These are phyloP conservation scores for Acanthopleura granulata DNA, from an alignment of 2,888 invertebrate genomes.

Conservation along the genomic window DNA sequence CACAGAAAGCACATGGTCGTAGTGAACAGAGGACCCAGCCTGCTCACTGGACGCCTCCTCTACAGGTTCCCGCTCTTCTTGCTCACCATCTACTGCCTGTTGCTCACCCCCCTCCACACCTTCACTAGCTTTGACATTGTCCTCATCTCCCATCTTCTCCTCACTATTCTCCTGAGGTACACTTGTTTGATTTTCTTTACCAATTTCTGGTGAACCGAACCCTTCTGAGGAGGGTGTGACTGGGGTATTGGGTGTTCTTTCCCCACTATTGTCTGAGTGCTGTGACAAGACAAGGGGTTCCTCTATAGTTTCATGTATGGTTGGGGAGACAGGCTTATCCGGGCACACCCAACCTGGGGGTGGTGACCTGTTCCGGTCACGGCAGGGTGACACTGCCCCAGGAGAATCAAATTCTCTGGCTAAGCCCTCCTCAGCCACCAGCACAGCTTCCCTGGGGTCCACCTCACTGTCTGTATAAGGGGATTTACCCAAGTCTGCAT, in stretches of 20 bases:
- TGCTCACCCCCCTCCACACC: slow-evolving; percentile 31
- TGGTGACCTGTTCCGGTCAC: neutral
- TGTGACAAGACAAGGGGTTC: neutral
- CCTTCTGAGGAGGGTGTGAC: neutral
- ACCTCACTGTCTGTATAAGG: slow-evolving; percentile 19
- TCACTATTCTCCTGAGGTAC: neutral
- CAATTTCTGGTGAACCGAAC: neutral
- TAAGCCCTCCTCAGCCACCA: neutral
- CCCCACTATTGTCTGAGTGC: neutral
- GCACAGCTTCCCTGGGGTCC: neutral
- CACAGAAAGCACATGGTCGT: neutral
- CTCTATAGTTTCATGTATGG: neutral
- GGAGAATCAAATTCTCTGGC: neutral
- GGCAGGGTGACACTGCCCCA: too few relatives aligned
- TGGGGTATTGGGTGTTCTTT: neutral
- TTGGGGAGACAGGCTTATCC: neutral
- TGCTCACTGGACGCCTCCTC: slow-evolving; percentile 30
- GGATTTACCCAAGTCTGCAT: neutral
- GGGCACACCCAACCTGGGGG: neutral
- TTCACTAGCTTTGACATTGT: neutral
- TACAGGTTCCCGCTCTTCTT: slow-evolving; percentile 16
- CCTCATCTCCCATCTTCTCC: neutral
- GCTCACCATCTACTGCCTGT: slow-evolving; percentile 35
- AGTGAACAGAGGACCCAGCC: neutral
- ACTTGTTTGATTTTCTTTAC: too few relatives aligned